Conservation (phyloP, 2,797 vertebrate species). For the Salmo trutta region DNA sequence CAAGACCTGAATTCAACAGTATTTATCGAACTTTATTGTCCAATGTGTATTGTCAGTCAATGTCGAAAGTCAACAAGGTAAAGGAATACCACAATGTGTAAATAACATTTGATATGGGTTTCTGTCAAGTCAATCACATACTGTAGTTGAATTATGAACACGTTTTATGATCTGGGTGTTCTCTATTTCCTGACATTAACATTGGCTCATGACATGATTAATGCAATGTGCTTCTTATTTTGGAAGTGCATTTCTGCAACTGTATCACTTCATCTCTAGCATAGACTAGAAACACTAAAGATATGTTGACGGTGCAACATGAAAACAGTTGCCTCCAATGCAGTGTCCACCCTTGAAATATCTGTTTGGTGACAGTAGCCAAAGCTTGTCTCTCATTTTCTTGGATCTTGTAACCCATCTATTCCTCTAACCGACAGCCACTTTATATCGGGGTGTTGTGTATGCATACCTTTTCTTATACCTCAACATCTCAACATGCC, state of each 20-base stretch:
- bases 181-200: conserved; percentile 58
- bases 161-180: conserved; percentile 42
- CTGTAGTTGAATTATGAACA: conserved; percentile 15
- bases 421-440: neutral
- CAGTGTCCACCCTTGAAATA: neutral
- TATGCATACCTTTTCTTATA: conserved; percentile 8
- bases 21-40: neutral
- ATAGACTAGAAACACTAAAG: conserved; percentile 37
- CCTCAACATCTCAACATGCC: conserved; percentile 4
- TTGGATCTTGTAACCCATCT: neutral
- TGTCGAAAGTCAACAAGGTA: neutral
- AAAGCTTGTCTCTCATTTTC: neutral
- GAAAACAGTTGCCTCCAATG: neutral
- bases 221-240: conserved; percentile 42
- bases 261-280: neutral
- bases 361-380: neutral
- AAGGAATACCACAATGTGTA: neutral
- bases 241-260: conserved; percentile 27
- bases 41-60: neutral
- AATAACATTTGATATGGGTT: conserved; percentile 19
- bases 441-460: conserved; percentile 7
- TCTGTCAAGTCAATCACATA: conserved; percentile 57
- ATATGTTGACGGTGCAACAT: conserved; percentile 27
- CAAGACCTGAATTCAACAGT: neutral
- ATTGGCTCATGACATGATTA: conserved; percentile 49